Evolutionary conservation across 2,888 invertebrate species (phyloP), one percentile per base, ranked within the genome.

Genomic region (Dendrolimus houi): DNA sequence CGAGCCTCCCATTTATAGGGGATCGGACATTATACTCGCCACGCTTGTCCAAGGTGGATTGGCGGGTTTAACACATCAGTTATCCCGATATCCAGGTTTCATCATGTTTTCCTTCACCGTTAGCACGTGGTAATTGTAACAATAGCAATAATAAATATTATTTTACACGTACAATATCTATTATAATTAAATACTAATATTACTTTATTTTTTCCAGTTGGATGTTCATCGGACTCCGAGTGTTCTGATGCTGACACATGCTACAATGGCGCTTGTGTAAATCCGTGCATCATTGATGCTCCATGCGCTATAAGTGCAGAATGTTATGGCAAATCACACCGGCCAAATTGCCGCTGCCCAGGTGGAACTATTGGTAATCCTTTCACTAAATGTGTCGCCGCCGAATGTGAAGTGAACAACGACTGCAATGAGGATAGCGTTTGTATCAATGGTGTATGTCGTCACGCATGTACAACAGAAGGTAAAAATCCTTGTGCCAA

Each of bases 221-320:
- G 95, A 56, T 98, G 98, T 77, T 93, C 95, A 75, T 93, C 94
- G 29, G 96, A 97, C 77, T 93, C 92, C 53, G 96, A 97, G 78
- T 97, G 97, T 74, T 85, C 93, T n/a, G 92, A 94, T 64, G 94
- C 94, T 59, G 94, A 96, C 70, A 95, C 95, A 62, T 97, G 97
- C 75, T 94, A 95, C 79, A 96, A 96, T 73, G 94, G 94, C 1
- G 95, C 95, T 71, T 97, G 97, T 74, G 89, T 96, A 9, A 95
- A 94, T 74, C 96, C 97, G 40, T 97, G 97, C 72, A 87, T 95
- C 13, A 79, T 96, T 29, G 93, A 93, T 60, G 95, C 96, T 76
- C 95, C 96, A 8, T 97, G 97, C 75, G 95, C 96, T 8, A 92
- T 95, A 55, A 96, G 95, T 71, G 97, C 97, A 0, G 94, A 95